Conservation (phyloP, 1,140 invertebrate genomes). For the Scaptomyza hsui region DNA sequence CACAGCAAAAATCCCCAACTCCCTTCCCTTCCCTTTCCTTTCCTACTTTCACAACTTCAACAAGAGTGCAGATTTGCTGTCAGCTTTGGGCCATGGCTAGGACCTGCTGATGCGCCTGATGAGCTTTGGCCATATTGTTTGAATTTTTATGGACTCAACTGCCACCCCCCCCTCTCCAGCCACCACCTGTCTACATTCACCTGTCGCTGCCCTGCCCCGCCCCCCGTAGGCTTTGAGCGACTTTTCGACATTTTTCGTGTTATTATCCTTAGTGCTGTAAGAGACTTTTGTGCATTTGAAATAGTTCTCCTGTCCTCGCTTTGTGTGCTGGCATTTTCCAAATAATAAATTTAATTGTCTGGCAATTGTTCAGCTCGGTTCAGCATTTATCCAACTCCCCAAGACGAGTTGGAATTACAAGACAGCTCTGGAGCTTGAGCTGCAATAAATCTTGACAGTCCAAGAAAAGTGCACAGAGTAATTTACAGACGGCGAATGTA, state of each 20-base stretch:
- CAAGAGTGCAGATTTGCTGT: conserved; percentile 54
- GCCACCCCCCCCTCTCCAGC: not conserved
- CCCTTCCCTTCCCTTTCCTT: not conserved
- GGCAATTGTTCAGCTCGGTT: conserved; percentile 15
- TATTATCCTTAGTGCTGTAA: conserved; percentile 29
- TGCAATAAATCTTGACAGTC: conserved; percentile 18
- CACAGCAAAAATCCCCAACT: conserved; percentile 1
- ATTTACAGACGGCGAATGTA: conserved; percentile 28
- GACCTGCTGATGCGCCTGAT: conserved; percentile 73
- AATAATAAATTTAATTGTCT: conserved; percentile 61
- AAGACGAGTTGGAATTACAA: conserved; percentile 12
- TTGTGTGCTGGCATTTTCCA: conserved; percentile 13
- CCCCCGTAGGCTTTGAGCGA: conserved; percentile 19
- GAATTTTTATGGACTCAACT: conserved; percentile 59
- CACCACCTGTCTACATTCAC: not conserved
- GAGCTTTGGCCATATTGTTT: conserved; percentile 75
- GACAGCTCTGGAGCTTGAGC: conserved; percentile 11
- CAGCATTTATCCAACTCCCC: not conserved
- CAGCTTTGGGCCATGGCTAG: conserved; percentile 61
- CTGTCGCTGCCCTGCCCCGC: not conserved
- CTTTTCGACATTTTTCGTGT: conserved; percentile 33
- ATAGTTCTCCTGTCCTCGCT: not conserved
- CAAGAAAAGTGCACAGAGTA: conserved; percentile 11
- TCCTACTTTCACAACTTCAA: not conserved
- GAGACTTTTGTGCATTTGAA: conserved; percentile 2